Base-by-base conservation (phyloP, 2,797 vertebrate species). In the Bradypodion ventrale region DNA sequence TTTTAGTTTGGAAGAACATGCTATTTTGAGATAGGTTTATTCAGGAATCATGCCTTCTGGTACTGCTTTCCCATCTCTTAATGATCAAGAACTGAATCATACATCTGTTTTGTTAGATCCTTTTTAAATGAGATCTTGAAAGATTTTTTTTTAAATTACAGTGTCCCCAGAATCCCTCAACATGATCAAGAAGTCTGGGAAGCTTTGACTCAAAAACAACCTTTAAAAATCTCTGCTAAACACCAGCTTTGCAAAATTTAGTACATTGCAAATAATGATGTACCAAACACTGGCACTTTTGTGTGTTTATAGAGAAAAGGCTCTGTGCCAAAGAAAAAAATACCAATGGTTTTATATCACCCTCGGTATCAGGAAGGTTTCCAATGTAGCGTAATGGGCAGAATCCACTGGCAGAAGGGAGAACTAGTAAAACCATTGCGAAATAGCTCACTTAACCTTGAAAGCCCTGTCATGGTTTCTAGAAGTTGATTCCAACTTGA, bases 81-180 rank as follows among this genome's bases (percentile, higher is more conserved):
- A 75, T 60, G 62, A 75, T 75, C 49, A 62, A 35, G 40, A 75
- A 21, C 49, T 70, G 84, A 81, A 78, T 78, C 52, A 70, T 80
- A 52, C n/a, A 81, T 32, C 40, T 75, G 73, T 68, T 80, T 10
- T 27, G 78, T 16, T 85, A 72, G 46, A n/a, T 42, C 60, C 52
- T 60, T 81, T 75, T 19, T 19, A 19, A 52, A 21, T 4, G 13
- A 56, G 52, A 56, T 2, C 52, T 56, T 56, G 52, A 19, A 56
- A 15, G 52, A 56, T n/a, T n/a, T 56, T 21, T 56, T 19, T 4
- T 5, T n/a, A n/a, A 19, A 56, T 56, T 21, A 56, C 21, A 19
- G 52, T 19, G 15, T 56, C 21, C 52, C 52, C 52, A 15, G 52
- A 56, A 56, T 56, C 52, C 19, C 52, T 21, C 52, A 56, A 15